Conservation (phyloP, 2,113 vertebrate species). For the Scartelaos histophorus region DNA sequence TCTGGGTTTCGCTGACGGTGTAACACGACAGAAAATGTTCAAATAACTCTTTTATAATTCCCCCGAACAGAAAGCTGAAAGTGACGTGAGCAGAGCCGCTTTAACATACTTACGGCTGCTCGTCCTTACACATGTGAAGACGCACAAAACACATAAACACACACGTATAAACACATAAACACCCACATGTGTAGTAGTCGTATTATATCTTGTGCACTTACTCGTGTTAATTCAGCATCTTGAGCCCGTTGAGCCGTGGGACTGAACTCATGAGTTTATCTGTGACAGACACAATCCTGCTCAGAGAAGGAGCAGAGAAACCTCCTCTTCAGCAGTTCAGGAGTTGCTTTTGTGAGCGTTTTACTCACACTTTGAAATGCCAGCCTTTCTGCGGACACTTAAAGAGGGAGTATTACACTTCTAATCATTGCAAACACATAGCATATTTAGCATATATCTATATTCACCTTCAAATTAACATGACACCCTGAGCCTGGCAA, state of each 20-base stretch:
- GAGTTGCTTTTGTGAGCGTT: constrained; percentile 22
- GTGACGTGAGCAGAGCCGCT: not conserved
- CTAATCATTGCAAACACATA: too few relatives aligned
- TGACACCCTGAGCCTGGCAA: too few relatives aligned
- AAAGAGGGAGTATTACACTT: too few relatives aligned
- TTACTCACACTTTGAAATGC: constrained; percentile 7
- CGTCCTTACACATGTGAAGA: not conserved
- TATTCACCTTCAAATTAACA: too few relatives aligned
- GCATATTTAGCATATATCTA: too few relatives aligned
- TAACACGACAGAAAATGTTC: constrained; percentile 13
- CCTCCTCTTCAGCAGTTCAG: constrained; percentile 58
- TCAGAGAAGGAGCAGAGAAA: constrained; percentile 12
- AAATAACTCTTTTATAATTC: constrained; percentile 25
- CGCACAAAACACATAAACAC: too few relatives aligned
- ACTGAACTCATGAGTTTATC: constrained; percentile 71
- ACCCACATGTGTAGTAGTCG: too few relatives aligned
- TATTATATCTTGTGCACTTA: not conserved
- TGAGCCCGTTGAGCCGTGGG: constrained; percentile 63
- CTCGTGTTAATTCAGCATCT: constrained; percentile 71
- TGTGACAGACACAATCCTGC: constrained; percentile 70
- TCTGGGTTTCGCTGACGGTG: constrained; percentile 14
- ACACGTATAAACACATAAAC: too few relatives aligned
- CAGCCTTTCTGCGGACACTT: constrained; percentile 18
- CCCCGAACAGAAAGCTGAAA: constrained; percentile 10
- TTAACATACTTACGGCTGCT: not conserved